Evolutionary conservation across 37 sponge, comb jelly and placozoan species (phyloP).

Genomic region (Mnemiopsis leidyi): DNA sequence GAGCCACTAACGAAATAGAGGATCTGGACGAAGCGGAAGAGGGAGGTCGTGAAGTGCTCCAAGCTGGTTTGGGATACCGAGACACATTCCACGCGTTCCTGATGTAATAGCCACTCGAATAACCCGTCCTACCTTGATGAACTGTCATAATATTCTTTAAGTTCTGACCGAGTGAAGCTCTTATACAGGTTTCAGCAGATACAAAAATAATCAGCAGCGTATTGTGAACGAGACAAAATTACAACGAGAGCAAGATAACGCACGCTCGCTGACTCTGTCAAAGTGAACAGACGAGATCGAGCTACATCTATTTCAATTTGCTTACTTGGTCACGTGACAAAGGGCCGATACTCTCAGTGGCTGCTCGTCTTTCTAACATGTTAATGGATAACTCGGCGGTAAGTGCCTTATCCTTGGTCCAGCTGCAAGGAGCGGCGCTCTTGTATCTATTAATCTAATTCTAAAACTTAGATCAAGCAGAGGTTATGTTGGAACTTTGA

Average conservation of each 20-base stretch:
- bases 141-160: no score
- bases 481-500: no score
- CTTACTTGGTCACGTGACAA: not conserved
- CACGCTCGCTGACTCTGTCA: not conserved
- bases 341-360: not conserved
- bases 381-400: not conserved
- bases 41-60: not conserved
- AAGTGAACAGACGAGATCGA: not conserved
- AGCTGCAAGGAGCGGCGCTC: not conserved
- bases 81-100: slow-evolving; percentile 12
- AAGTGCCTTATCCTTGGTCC: not conserved
- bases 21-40: not conserved
- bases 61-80: slow-evolving; percentile 11
- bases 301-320: not conserved
- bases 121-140: not conserved
- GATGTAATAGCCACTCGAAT: not conserved
- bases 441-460: no score
- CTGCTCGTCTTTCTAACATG: not conserved
- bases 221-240: no score
- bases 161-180: no score
- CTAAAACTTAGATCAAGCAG: no score
- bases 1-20: not conserved
- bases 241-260: not conserved
- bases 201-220: no score
- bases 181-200: no score